phyloP scores from a whole-genome alignment of 2,888 invertebrate species.

The Campopleginae sp. region DNA sequence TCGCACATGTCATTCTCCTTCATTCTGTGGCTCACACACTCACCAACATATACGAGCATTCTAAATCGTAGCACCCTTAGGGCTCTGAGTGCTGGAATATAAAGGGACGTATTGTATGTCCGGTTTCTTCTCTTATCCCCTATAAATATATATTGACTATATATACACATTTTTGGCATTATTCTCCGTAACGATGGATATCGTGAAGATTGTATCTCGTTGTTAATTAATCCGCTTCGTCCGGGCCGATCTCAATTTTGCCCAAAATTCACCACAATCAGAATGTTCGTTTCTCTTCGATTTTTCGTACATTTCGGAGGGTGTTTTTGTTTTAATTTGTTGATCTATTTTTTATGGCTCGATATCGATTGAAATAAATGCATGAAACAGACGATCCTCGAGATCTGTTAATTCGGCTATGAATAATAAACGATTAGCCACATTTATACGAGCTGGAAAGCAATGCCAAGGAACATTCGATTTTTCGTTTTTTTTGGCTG shows the following conservation, averaged over 20 bases:
- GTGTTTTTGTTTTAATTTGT: neutral
- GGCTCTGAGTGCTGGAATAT: neutral
- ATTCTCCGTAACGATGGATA: slow-evolving; percentile 5
- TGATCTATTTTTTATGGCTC: neutral
- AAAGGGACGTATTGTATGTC: slow-evolving; percentile 19
- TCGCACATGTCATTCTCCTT: slow-evolving; percentile 35
- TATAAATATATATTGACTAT: slow-evolving; percentile 29
- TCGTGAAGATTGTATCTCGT: neutral
- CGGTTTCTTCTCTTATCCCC: neutral
- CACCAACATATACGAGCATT: slow-evolving; percentile 10
- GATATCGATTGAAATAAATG: neutral
- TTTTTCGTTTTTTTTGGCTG: too few species aligned
- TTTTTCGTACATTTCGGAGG: neutral
- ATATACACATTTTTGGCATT: slow-evolving; percentile 14
- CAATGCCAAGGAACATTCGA: neutral
- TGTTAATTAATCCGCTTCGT: neutral
- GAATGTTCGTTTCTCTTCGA: neutral
- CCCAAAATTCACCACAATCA: neutral
- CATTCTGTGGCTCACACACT: neutral
- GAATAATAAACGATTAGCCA: neutral
- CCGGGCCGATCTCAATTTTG: too few species aligned
- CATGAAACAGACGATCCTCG: neutral
- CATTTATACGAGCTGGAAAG: neutral
- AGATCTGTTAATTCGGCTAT: neutral
- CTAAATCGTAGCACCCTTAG: slow-evolving; percentile 1